Evolutionary conservation across 2,797 vertebrate species (phyloP), one percentile per base, ranked within the genome.

Genomic region (Oceanodroma leucorhoa): DNA sequence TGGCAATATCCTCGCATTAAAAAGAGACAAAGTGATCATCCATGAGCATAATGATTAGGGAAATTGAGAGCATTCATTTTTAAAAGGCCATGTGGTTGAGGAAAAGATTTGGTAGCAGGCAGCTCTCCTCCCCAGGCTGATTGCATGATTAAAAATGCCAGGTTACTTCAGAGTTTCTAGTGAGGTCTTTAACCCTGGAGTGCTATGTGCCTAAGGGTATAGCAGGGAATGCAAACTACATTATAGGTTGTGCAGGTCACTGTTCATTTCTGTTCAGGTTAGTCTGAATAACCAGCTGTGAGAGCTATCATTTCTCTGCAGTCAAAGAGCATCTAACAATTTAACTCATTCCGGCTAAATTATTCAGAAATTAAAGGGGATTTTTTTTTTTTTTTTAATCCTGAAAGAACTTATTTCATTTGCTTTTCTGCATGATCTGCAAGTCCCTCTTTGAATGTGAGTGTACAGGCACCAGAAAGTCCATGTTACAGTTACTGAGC

Each of bases 21-120:
- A 93, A 91, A 73, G 58, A 92, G 88, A 85, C 41, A 58, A 89
- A 92, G 76, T 64, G 83, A 77, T 96, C 78, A 80, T 83, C 92
- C 43, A 12, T 83, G 62, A 85, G 53, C 60, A 51, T 75, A 87
- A 83, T 22, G 65, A 89, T 80, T 71, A 83, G 69, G 86, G 71
- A 96, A 93, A 81, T 32, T 29, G 61, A 86, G 64, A 87, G 27
- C 21, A 58, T 85, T 95, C 57, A 2, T 75, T 95, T 96, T 83
- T 43, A 67, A 94, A 90, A 78, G 41, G n/a, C 75, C 57, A 5
- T 75, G 41, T 46, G 19, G 41, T 26, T 29, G 41, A 89, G 70
- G 46, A 55, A 57, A 9, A 81, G 36, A 30, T 73, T 45, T 50
- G 55, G 77, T 69, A 65, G 70, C 77, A 67, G 72, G 77, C 41